Percentiles rank a stretch among this genome's conserved stretches.
Conservation (phyloP, 2,888 invertebrate species). For the Atrina japonica region DNA sequence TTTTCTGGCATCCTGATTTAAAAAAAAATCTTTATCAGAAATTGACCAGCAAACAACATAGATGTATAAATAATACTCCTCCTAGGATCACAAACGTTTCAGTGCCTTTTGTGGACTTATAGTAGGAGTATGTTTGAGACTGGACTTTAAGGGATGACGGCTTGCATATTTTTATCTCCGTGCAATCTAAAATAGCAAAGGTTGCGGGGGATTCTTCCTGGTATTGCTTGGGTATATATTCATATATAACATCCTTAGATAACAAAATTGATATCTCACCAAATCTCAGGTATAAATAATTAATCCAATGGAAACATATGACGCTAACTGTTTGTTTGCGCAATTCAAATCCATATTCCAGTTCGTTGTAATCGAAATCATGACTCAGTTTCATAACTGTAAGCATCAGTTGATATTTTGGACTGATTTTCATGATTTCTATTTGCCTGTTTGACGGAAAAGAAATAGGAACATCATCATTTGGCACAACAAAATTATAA, state of each 20-base stretch:
- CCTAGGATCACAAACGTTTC: conserved; percentile 36
- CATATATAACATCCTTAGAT: conserved; percentile 9
- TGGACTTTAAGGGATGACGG: conserved; percentile 26
- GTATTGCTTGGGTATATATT: conserved; percentile 23
- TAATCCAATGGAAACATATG: conserved; percentile 2
- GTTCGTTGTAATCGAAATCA: conserved; percentile 6
- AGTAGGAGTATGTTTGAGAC: conserved; percentile 35
- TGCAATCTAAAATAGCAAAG: conserved; percentile 33
- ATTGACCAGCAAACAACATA: conserved; percentile 34
- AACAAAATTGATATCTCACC: conserved; percentile 13
- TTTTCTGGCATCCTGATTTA: conserved; percentile 18
- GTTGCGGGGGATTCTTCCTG: conserved; percentile 19
- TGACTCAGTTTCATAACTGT: too few species aligned
- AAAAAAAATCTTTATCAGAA: conserved; percentile 36
- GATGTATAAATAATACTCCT: conserved; percentile 41
- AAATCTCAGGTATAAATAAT: conserved; percentile 13
- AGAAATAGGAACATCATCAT: too few species aligned
- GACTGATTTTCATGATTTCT: too few species aligned
- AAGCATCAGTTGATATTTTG: too few species aligned
- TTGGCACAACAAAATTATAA: too few species aligned
- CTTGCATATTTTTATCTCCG: conserved; percentile 36
- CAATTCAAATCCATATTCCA: conserved; percentile 5
- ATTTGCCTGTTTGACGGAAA: too few species aligned
- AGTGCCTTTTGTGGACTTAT: conserved; percentile 41
- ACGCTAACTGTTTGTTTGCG: not conserved